Conservation (phyloP, 2,888 invertebrate species). For the Lysandra bellargus region DNA sequence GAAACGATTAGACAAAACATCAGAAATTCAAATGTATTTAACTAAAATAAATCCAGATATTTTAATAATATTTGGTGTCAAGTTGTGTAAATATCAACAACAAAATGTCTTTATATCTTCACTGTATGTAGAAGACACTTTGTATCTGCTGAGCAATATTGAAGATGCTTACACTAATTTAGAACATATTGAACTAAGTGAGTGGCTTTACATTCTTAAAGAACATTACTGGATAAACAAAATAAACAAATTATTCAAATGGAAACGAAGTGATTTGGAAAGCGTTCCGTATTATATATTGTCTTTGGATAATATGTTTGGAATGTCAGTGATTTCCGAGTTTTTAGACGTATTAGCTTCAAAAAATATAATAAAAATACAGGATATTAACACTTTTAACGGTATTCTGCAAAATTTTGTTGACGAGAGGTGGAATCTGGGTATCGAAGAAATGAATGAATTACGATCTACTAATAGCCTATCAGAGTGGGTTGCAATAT, state of each 20-base stretch:
- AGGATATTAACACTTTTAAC: background rate
- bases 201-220: slow-evolving; percentile 31
- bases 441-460: slow-evolving; percentile 14
- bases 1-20: slow-evolving; percentile 17
- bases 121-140: slow-evolving; percentile 25
- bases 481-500: slow-evolving; percentile 24
- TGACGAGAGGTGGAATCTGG: slow-evolving; percentile 30
- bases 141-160: slow-evolving; percentile 23
- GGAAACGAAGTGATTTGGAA: slow-evolving; percentile 11
- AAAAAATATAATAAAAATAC: background rate
- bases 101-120: slow-evolving; percentile 4
- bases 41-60: slow-evolving; percentile 14
- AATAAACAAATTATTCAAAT: slow-evolving; percentile 18
- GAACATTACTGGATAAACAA: slow-evolving; percentile 31
- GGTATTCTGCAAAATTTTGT: slow-evolving; percentile 28
- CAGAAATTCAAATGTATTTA: slow-evolving; percentile 14
- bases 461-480: slow-evolving; percentile 19
- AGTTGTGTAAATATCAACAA: background rate
- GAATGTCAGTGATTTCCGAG: slow-evolving; percentile 16
- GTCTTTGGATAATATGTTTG: slow-evolving; percentile 32
- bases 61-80: slow-evolving; percentile 29
- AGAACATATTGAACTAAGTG: slow-evolving; percentile 28
- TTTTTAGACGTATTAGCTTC: slow-evolving; percentile 29
- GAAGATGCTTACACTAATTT: background rate
- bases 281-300: slow-evolving; percentile 24